Base-by-base conservation (phyloP, 2,113 vertebrate genomes). In the Phoxinus phoxinus region DNA sequence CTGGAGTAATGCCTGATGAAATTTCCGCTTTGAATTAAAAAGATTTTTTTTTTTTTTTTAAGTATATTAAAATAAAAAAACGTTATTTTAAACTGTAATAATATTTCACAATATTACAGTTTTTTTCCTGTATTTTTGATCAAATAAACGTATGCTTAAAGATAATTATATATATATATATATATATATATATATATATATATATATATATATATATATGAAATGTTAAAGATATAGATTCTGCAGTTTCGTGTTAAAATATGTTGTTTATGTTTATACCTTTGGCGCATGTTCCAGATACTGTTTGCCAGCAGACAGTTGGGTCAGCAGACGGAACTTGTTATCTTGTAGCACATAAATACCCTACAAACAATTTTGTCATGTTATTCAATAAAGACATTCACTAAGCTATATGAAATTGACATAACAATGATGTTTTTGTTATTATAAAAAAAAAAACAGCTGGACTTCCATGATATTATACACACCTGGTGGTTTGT, bases 271-370 rank as follows among this genome's bases (percentile, higher is more conserved):
- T 73, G 74, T 48, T 13, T 17, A 76, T 94, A 98, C 97, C 97
- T 98, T 99, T 79, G 97, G 97, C 65, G 97, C 96, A 46, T 96
- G 96, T 89, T 98, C 97, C 93, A 99, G 93, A 92, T 97, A 97
- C 89, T 99, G 97, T 90, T 98, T 99, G 86, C 97, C 97, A 85
- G 95, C 93, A 89, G 97, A 98, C 89, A 98, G 96, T 86, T 97
- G 97, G 87, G 93, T 96, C 90, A 99, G 92, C 56, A 98, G 92
- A 46, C 96, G 94, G 87, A 98, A 98, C 92, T 96, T 98, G 90
- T 98, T 98, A 90, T 99, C 97, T 91, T 99, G 97, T 86, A 98
- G 97, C 72, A 98, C 97, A 89, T 98, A 99, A 92, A 98, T 98
- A 81, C 97, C 97, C 97, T 98, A 87, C 89, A 93, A 90, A 85